Percentiles rank a stretch among this genome's conserved stretches.
phyloP scores from a whole-genome alignment of 1,140 invertebrate species.

The Heterodera schachtii region DNA sequence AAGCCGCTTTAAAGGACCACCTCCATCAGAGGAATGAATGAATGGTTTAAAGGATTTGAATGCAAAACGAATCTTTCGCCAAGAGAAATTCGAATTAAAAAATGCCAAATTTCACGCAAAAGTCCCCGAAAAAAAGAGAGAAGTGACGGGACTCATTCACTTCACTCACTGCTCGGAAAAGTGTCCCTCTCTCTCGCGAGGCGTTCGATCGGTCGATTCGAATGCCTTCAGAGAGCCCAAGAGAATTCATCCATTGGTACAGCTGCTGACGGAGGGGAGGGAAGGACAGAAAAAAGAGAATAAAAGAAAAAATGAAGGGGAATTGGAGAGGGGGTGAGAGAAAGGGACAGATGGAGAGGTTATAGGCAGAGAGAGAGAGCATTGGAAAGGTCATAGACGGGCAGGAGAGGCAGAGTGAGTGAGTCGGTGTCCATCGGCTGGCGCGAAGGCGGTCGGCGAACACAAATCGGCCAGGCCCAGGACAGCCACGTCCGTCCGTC shows the following conservation, averaged over 20 bases:
- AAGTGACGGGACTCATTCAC: background rate
- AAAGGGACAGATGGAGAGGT: no score
- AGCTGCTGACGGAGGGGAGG: background rate
- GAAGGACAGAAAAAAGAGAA: background rate
- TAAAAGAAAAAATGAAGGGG: background rate
- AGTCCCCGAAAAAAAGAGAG: background rate
- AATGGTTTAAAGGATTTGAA: no score
- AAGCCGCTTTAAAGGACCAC: no score
- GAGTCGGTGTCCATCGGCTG: background rate
- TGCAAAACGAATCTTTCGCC: no score
- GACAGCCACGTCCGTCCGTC: background rate
- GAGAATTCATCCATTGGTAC: background rate
- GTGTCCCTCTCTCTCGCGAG: background rate
- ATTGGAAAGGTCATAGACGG: no score
- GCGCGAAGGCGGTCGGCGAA: background rate
- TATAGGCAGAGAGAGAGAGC: no score
- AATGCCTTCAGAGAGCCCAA: background rate
- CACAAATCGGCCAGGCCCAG: background rate
- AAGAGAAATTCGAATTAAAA: background rate
- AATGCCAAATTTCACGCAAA: background rate
- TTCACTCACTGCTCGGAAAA: background rate
- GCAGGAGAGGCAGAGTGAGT: no score
- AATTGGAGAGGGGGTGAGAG: no score
- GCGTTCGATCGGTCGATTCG: slow-evolving; percentile 1
- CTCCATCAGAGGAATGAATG: no score